These are phyloP conservation scores for Nebria brevicollis DNA, from an alignment of 2,888 invertebrate species.

Conservation along the genomic window DNA sequence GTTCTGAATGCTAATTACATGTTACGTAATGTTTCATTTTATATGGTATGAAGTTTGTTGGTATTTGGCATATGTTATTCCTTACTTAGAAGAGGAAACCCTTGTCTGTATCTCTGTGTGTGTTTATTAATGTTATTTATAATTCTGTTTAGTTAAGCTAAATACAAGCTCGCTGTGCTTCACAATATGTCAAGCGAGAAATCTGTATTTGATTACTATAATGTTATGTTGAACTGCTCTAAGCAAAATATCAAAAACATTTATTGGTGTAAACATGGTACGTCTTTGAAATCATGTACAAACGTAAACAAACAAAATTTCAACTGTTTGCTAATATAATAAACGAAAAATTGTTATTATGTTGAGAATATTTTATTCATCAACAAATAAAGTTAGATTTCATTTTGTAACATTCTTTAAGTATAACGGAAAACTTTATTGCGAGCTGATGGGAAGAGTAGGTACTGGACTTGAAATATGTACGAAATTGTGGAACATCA, in stretches of 20 bases:
- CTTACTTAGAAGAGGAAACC: not conserved
- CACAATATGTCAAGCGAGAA: not conserved
- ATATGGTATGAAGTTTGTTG: too few relatives aligned
- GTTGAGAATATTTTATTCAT: too few relatives aligned
- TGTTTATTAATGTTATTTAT: not conserved
- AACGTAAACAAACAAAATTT: not conserved
- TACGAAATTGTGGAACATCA: not conserved
- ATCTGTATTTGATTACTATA: slow-evolving; percentile 1
- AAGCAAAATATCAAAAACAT: not conserved
- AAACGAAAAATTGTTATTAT: too few relatives aligned
- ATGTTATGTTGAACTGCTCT: not conserved
- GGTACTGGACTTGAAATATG: too few relatives aligned
- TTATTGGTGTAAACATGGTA: not conserved
- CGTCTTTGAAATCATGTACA: not conserved
- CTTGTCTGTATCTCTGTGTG: not conserved
- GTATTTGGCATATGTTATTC: not conserved
- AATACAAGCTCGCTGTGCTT: not conserved
- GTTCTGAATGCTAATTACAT: too few relatives aligned
- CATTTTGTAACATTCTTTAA: too few relatives aligned
- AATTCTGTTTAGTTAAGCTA: not conserved
- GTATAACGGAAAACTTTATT: too few relatives aligned
- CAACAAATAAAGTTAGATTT: too few relatives aligned
- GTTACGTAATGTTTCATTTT: too few relatives aligned
- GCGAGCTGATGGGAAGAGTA: too few relatives aligned
- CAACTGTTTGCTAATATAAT: not conserved